These are phyloP conservation scores for Triplophysa tibetana DNA, from an alignment of 2,113 vertebrate genomes.

Conservation along the genomic window DNA sequence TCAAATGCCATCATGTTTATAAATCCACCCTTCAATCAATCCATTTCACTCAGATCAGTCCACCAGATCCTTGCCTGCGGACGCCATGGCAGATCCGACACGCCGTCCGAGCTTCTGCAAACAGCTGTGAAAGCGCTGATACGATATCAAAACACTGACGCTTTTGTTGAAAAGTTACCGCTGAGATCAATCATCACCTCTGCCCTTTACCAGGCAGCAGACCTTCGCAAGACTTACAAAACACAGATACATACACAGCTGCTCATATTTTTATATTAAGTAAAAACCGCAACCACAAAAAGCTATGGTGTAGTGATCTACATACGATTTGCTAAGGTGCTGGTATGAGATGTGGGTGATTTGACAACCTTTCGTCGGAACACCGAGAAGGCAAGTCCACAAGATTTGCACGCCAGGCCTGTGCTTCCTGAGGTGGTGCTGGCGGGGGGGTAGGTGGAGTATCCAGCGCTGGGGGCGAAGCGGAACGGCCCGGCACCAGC, in stretches of 20 bases:
- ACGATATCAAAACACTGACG: not conserved
- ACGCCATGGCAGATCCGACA: not conserved
- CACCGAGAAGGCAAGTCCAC: constrained; percentile 91
- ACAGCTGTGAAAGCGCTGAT: constrained; percentile 20
- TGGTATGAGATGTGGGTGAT: too few relatives aligned
- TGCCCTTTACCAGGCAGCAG: not conserved
- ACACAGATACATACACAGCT: not conserved
- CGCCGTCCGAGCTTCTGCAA: not conserved
- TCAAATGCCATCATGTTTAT: constrained; percentile 26
- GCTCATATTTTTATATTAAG: too few relatives aligned
- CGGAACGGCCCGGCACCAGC: constrained; percentile 87
- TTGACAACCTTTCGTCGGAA: constrained; percentile 88
- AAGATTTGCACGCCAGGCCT: constrained; percentile 90
- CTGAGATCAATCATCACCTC: not conserved
- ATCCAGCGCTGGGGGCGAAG: constrained; percentile 86
- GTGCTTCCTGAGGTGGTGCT: constrained; percentile 77
- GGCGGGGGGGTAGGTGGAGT: constrained; percentile 85
- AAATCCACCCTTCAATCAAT: not conserved
- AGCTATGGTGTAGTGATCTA: too few relatives aligned
- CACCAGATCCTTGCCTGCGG: not conserved
- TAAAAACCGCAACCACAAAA: too few relatives aligned
- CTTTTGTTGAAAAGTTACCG: not conserved
- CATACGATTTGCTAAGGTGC: too few relatives aligned
- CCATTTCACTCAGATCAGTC: not conserved
- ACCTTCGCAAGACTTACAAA: not conserved